Evolutionary conservation across 2,888 invertebrate species (phyloP).

Genomic region (Trichacis sp.): DNA sequence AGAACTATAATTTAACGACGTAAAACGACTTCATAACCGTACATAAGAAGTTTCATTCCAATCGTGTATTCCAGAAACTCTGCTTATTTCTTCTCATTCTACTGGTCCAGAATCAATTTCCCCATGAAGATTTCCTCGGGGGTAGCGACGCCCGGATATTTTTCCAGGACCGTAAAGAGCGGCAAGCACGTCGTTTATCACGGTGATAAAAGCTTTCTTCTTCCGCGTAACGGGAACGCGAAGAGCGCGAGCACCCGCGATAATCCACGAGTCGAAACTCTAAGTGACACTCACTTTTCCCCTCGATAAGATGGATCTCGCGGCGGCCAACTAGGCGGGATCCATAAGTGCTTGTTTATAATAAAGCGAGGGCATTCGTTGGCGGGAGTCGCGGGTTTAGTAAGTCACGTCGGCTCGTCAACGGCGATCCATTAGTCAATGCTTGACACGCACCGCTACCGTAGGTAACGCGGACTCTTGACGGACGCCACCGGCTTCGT

Average conservation of each 20-base stretch:
- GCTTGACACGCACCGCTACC: conserved; percentile 43
- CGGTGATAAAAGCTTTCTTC: no score
- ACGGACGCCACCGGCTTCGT: conserved; percentile 22
- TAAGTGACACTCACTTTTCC: conserved; percentile 10
- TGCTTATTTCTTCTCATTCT: no score
- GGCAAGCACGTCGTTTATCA: no score
- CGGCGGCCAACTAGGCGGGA: conserved; percentile 1
- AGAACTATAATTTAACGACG: no score
- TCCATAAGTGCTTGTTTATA: conserved; percentile 28
- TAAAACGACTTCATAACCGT: no score
- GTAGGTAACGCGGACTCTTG: conserved; percentile 25
- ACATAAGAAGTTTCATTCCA: no score
- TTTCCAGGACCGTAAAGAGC: no score
- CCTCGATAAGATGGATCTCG: conserved; percentile 13
- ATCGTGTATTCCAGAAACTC: no score
- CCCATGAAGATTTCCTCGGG: no score
- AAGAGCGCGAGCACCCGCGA: no score
- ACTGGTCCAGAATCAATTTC: no score
- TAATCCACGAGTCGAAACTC: conserved; percentile 9
- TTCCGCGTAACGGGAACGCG: conserved; percentile 7
- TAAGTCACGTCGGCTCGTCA: conserved; percentile 39
- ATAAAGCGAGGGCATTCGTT: conserved; percentile 17
- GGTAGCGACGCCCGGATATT: no score
- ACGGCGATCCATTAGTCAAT: conserved; percentile 38
- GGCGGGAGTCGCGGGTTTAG: conserved; percentile 15